Evolutionary conservation across 2,797 vertebrate species (phyloP).

Genomic region (Triplophysa yarkandensis): DNA sequence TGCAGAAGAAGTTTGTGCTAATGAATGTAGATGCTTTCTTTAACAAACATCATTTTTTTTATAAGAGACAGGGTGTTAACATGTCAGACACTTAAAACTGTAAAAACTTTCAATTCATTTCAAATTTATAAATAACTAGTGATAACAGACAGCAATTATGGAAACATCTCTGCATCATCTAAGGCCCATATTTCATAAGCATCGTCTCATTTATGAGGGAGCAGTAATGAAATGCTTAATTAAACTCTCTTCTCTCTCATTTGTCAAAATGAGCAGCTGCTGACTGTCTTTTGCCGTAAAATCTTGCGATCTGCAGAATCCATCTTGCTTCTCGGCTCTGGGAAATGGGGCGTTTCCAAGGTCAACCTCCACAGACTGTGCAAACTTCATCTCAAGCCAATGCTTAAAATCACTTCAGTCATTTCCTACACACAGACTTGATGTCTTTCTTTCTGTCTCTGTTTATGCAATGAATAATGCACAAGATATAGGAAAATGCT

Average conservation of each 20-base stretch:
- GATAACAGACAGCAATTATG: slow-evolving; percentile 25
- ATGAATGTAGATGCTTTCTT: neutral
- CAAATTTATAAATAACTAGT: neutral
- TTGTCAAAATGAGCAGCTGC: slow-evolving; percentile 54
- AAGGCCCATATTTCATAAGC: slow-evolving; percentile 39
- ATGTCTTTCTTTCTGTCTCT: slow-evolving; percentile 32
- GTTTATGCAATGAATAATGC: slow-evolving; percentile 5
- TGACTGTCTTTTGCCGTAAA: slow-evolving; percentile 23
- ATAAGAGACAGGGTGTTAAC: neutral
- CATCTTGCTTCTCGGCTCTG: slow-evolving; percentile 24
- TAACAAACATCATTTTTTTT: neutral
- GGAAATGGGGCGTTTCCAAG: slow-evolving; percentile 26
- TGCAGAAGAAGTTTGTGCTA: no score
- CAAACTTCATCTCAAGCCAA: slow-evolving; percentile 35
- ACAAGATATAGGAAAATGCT: slow-evolving; percentile 63
- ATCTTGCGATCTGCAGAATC: slow-evolving; percentile 18
- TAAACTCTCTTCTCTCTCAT: slow-evolving; percentile 53
- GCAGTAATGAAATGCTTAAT: slow-evolving; percentile 53
- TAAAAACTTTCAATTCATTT: slow-evolving; percentile 7
- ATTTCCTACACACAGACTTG: slow-evolving; percentile 30
- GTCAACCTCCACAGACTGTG: slow-evolving; percentile 44
- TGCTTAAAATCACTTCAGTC: slow-evolving; percentile 37
- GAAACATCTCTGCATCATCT: slow-evolving; percentile 37
- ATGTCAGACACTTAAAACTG: neutral
- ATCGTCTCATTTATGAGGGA: slow-evolving; percentile 36